phyloP scores from a whole-genome alignment of 2,888 invertebrate species.

The Andrena camellia region DNA sequence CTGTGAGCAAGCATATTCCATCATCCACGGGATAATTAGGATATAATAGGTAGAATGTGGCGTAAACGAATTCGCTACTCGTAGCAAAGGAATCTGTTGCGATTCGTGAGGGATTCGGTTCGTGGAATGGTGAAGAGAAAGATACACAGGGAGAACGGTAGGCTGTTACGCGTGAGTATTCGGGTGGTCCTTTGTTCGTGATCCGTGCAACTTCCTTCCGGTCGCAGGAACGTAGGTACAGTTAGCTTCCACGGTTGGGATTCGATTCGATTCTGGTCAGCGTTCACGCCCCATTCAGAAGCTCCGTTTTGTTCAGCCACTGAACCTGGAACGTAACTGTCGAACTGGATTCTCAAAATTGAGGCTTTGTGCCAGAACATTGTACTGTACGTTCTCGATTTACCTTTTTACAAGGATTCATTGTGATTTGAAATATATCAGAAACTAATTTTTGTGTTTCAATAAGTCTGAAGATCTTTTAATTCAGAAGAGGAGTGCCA shows the following conservation, averaged over 20 bases:
- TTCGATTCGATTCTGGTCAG: slow-evolving; percentile 20
- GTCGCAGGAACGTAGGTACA: slow-evolving; percentile 34
- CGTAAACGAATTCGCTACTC: slow-evolving; percentile 70
- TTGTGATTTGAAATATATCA: too few relatives aligned
- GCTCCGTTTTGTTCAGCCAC: too few relatives aligned
- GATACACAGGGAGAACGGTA: slow-evolving; percentile 29
- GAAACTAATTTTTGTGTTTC: too few relatives aligned
- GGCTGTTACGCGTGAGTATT: slow-evolving; percentile 35
- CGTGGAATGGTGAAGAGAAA: slow-evolving; percentile 49
- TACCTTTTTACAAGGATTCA: too few relatives aligned
- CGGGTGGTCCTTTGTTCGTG: slow-evolving; percentile 73
- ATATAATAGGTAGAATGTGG: slow-evolving; percentile 59
- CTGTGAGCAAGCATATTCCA: slow-evolving; percentile 67
- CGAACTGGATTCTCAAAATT: too few relatives aligned
- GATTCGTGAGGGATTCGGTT: slow-evolving; percentile 40
- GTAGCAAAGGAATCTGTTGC: slow-evolving; percentile 36
- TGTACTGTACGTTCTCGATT: too few relatives aligned
- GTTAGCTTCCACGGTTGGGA: slow-evolving; percentile 20
- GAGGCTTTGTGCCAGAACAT: too few relatives aligned
- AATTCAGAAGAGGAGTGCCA: too few relatives aligned
- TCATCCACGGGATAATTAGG: slow-evolving; percentile 50
- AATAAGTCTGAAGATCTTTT: too few relatives aligned
- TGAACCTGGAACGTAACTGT: too few relatives aligned
- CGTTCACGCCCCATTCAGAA: neutral
- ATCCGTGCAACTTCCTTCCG: slow-evolving; percentile 78